Conservation (phyloP, 2,113 vertebrate species). For the Pelecanus crispus region DNA sequence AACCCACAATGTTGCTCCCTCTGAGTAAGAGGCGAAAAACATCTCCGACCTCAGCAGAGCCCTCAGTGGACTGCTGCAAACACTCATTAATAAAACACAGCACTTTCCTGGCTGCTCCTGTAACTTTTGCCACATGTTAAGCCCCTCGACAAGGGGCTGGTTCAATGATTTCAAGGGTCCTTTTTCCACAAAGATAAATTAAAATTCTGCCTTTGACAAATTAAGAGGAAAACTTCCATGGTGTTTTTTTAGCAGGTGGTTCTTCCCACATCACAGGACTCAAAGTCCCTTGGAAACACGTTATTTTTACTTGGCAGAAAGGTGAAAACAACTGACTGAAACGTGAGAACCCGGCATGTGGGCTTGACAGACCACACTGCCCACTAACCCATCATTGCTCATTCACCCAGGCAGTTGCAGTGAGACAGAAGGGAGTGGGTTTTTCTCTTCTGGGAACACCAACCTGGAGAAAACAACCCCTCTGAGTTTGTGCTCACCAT, state of each 20-base stretch:
- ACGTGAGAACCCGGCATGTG: not conserved
- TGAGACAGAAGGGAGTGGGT: not conserved
- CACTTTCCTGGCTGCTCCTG: not conserved
- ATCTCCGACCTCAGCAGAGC: not conserved
- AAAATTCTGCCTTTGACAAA: constrained; percentile 13
- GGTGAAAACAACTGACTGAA: not conserved
- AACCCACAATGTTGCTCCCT: not conserved
- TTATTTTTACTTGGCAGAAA: not conserved
- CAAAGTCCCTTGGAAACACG: not conserved
- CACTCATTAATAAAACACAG: not conserved
- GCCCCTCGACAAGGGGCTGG: not conserved
- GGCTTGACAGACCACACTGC: not conserved
- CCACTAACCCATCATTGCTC: not conserved
- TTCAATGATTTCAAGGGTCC: not conserved
- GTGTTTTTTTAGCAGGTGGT: constrained; percentile 29
- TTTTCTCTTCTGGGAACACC: not conserved
- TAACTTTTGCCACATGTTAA: not conserved
- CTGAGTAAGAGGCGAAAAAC: fast-evolving
- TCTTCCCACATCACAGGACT: not conserved
- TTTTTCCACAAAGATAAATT: not conserved
- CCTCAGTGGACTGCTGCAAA: not conserved
- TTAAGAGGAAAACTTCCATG: not conserved
- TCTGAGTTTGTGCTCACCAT: not conserved
- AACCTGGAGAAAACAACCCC: not conserved
- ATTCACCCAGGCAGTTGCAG: not conserved